Percentiles rank a stretch among this genome's conserved stretches.
These are phyloP conservation scores for Parauchenoglanis ngamensis DNA, from an alignment of 2,797 vertebrate species.

Conservation along the genomic window DNA sequence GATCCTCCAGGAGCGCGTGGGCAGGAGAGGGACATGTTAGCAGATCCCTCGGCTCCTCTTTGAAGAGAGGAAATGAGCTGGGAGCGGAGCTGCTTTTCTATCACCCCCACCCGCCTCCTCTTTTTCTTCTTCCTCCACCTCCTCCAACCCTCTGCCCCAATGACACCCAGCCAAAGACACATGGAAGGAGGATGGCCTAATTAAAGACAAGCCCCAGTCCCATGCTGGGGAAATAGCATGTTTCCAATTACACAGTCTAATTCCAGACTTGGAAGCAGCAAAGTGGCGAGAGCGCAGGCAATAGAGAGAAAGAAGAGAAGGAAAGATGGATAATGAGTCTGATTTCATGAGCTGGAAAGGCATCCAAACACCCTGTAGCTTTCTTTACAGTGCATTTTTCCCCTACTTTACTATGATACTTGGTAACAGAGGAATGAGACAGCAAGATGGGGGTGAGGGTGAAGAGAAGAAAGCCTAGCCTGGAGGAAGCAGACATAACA, in stretches of 20 bases:
- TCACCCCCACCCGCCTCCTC: constrained; percentile 24
- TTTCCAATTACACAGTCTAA: constrained; percentile 71
- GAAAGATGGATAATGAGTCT: constrained; percentile 53
- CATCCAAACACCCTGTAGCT: constrained; percentile 38
- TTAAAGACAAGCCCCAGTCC: constrained; percentile 51
- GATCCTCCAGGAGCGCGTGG: constrained; percentile 30
- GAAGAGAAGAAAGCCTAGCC: constrained; percentile 58
- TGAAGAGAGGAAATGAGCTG: constrained; percentile 54
- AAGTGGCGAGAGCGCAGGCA: constrained; percentile 54
- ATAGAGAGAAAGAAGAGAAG: constrained; percentile 48
- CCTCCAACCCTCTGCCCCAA: constrained; percentile 50
- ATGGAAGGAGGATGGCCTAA: constrained; percentile 42
- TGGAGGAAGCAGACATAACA: constrained; percentile 56
- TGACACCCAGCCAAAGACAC: constrained; percentile 65
- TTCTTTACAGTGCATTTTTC: constrained; percentile 19
- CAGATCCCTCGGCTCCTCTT: constrained; percentile 21
- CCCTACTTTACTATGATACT: neutral
- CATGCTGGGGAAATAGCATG: constrained; percentile 72
- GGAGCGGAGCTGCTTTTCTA: constrained; percentile 24
- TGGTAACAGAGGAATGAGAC: constrained; percentile 45
- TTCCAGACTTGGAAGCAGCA: constrained; percentile 50
- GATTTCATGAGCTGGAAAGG: constrained; percentile 43
- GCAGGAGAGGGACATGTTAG: constrained; percentile 33
- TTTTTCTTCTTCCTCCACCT: constrained; percentile 26
- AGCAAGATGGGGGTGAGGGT: constrained; percentile 60